Evolutionary conservation across 2,113 vertebrate genomes (phyloP).

Genomic region (Aegotheles bennettii): DNA sequence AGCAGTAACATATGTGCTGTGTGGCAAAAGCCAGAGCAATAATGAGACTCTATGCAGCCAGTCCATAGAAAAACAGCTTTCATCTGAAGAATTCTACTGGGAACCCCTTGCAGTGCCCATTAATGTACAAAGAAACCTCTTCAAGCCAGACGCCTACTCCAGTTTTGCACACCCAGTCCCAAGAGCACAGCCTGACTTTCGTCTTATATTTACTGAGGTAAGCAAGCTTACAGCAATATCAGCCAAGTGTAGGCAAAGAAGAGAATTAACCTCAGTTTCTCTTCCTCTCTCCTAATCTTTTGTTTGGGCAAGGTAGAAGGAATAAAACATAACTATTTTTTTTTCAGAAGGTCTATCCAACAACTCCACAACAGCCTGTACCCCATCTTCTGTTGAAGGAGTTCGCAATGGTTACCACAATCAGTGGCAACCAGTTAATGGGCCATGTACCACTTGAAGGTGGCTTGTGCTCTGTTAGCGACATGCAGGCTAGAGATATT

Average conservation of each 20-base stretch:
- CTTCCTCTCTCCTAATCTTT: background rate
- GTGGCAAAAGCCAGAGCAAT: constrained; percentile 46
- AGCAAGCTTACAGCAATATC: background rate
- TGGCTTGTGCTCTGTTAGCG: background rate
- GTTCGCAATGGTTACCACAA: background rate
- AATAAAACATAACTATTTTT: background rate
- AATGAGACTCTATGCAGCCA: background rate
- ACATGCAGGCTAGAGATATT: background rate
- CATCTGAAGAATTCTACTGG: background rate
- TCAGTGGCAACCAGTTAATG: background rate
- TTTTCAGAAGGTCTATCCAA: background rate
- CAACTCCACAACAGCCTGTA: background rate
- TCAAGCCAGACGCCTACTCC: background rate
- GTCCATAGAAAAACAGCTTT: background rate
- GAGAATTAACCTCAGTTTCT: background rate
- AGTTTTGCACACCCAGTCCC: background rate
- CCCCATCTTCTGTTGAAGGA: background rate
- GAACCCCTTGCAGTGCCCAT: background rate
- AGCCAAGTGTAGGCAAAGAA: background rate
- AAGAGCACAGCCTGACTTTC: background rate
- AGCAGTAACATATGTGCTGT: constrained; percentile 19
- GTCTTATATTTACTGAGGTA: background rate
- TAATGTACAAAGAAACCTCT: constrained; percentile 33
- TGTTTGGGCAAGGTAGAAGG: background rate
- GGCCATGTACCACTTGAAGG: background rate